These are phyloP conservation scores for Allygus modestus DNA, from an alignment of 2,888 invertebrate genomes.

Conservation along the genomic window DNA sequence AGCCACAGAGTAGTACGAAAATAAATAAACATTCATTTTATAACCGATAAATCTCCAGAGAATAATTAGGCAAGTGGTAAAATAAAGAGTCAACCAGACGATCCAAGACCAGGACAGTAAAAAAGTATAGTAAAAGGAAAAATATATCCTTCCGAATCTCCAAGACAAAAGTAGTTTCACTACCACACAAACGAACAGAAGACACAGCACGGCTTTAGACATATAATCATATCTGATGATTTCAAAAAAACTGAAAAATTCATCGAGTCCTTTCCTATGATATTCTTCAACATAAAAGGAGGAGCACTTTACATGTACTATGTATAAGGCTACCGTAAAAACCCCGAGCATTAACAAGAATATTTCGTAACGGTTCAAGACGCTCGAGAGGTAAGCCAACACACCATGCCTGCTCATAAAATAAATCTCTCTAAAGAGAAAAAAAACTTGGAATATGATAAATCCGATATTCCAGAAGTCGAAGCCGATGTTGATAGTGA, in stretches of 20 bases:
- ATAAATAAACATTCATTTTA: background rate
- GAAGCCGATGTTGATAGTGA: background rate
- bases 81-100: background rate
- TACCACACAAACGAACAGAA: background rate
- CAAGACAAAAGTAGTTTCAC: background rate
- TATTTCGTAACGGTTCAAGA: background rate
- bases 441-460: background rate
- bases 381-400: background rate
- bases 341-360: background rate
- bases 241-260: background rate
- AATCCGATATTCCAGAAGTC: conserved; percentile 1
- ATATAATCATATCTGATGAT: background rate
- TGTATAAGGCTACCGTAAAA: background rate
- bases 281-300: background rate
- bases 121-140: too few species aligned
- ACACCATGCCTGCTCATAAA: background rate
- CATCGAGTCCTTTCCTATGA: background rate
- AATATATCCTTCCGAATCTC: background rate
- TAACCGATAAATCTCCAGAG: too few species aligned
- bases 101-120: too few species aligned
- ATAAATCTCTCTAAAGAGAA: background rate
- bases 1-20: background rate
- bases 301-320: background rate
- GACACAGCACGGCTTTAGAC: background rate
- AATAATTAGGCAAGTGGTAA: background rate